Percentiles rank a stretch among this genome's conserved stretches.
Evolutionary conservation across 2,797 vertebrate genomes (phyloP).

Genomic region (Melanogrammus aeglefinus): DNA sequence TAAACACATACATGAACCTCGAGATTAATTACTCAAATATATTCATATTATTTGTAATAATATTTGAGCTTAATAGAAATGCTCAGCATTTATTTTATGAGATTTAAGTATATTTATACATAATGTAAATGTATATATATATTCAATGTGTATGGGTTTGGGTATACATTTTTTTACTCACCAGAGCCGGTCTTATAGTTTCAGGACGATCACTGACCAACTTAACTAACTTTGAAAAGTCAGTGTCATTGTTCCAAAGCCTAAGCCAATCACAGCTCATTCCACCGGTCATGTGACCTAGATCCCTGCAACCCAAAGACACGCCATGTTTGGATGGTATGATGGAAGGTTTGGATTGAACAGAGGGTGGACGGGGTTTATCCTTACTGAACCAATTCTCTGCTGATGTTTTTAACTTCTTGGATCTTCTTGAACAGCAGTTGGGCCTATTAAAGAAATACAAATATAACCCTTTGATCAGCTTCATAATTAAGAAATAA

Average conservation of each 20-base stretch:
- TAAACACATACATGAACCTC: constrained; percentile 38
- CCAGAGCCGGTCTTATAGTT: constrained; percentile 79
- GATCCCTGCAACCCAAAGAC: constrained; percentile 57
- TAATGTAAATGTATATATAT: not conserved
- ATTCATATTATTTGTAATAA: not conserved
- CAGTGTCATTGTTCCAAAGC: constrained; percentile 72
- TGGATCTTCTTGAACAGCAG: constrained; percentile 70
- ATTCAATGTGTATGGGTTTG: not conserved
- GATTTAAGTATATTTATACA: not conserved
- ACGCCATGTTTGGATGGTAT: not conserved
- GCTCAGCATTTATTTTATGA: not conserved
- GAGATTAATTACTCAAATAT: constrained; percentile 2
- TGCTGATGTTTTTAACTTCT: constrained; percentile 62
- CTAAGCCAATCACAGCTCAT: constrained; percentile 80
- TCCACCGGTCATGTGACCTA: constrained; percentile 80
- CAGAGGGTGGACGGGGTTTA: constrained; percentile 7
- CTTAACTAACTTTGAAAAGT: constrained; percentile 75
- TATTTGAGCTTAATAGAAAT: not conserved
- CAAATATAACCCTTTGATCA: not conserved
- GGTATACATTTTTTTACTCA: constrained; percentile 58
- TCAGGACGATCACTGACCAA: constrained; percentile 75
- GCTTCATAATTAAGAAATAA: not conserved
- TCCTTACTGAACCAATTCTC: constrained; percentile 63
- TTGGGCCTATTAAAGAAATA: constrained; percentile 67
- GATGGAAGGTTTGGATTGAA: not conserved